Conservation (phyloP, 2,888 invertebrate genomes). For the Lithosia quadra region DNA sequence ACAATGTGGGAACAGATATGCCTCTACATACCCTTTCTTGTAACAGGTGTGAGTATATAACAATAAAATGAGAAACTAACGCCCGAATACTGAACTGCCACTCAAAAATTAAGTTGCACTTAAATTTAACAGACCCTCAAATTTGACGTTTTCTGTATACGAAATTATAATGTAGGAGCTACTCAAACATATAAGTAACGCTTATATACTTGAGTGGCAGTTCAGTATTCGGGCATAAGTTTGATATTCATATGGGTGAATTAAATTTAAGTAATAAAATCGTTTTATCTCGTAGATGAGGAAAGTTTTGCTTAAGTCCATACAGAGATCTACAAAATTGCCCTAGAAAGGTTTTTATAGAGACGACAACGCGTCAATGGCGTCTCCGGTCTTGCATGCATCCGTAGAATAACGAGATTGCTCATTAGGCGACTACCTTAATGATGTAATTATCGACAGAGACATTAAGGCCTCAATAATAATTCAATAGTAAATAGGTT, state of each 20-base stretch:
- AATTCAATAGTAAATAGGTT: too few relatives aligned
- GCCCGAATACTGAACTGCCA: too few relatives aligned
- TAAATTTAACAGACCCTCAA: too few relatives aligned
- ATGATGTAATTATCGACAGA: background rate
- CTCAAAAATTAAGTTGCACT: too few relatives aligned
- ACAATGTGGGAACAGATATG: background rate
- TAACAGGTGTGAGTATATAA: background rate
- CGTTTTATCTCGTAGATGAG: too few relatives aligned
- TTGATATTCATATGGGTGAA: too few relatives aligned
- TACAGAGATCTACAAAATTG: background rate
- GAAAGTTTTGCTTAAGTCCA: background rate
- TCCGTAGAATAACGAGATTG: background rate
- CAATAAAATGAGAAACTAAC: background rate
- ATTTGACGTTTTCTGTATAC: too few relatives aligned
- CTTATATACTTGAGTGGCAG: too few relatives aligned
- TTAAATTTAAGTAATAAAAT: too few relatives aligned
- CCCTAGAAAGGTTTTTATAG: background rate
- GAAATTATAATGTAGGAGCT: too few relatives aligned
- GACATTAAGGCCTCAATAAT: constrained; percentile 1
- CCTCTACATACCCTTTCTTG: background rate
- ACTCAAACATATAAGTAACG: too few relatives aligned
- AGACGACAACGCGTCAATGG: background rate
- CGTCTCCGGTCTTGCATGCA: background rate
- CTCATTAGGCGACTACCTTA: background rate
- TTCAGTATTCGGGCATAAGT: too few relatives aligned